Percentiles rank a stretch among this genome's conserved stretches.
These are phyloP conservation scores for Syngnathus typhle DNA, from an alignment of 2,113 vertebrate species.

Conservation along the genomic window DNA sequence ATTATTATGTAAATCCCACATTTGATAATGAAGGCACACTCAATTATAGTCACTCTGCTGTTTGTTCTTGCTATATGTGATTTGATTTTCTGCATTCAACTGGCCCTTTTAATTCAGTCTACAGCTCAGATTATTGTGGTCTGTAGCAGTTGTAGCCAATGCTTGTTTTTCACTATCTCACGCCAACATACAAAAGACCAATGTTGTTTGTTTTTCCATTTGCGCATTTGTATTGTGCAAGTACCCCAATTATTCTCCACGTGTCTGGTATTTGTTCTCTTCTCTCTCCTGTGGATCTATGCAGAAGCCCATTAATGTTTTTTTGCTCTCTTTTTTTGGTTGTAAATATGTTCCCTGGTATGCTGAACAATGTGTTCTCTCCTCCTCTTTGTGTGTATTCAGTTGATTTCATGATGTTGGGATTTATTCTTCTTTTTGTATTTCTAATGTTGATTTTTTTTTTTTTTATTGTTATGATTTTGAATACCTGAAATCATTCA, in stretches of 20 bases:
- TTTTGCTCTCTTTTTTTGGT: constrained; percentile 53
- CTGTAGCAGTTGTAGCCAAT: constrained; percentile 38
- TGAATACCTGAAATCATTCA: constrained; percentile 63
- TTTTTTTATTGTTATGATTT: constrained; percentile 35
- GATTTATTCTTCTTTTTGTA: constrained; percentile 28
- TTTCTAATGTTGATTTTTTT: constrained; percentile 7
- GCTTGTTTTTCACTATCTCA: constrained; percentile 33
- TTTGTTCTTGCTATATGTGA: neutral
- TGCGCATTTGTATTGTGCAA: neutral
- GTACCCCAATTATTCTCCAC: neutral
- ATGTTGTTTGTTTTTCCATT: neutral
- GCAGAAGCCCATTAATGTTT: constrained; percentile 69
- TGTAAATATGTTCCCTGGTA: constrained; percentile 71
- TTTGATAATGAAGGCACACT: no score
- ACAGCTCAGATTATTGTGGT: constrained; percentile 22
- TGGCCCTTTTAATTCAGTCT: constrained; percentile 30
- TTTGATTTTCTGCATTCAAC: neutral
- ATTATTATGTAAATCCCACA: no score
- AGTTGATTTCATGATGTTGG: constrained; percentile 57
- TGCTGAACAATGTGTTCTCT: constrained; percentile 63
- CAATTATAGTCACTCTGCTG: no score
- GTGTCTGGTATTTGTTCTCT: constrained; percentile 43
- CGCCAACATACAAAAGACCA: constrained; percentile 20
- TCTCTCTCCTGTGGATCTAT: constrained; percentile 77
- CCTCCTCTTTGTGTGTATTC: constrained; percentile 52